These are phyloP conservation scores for Diarsia dahlii DNA, from an alignment of 2,888 invertebrate genomes.

Conservation along the genomic window DNA sequence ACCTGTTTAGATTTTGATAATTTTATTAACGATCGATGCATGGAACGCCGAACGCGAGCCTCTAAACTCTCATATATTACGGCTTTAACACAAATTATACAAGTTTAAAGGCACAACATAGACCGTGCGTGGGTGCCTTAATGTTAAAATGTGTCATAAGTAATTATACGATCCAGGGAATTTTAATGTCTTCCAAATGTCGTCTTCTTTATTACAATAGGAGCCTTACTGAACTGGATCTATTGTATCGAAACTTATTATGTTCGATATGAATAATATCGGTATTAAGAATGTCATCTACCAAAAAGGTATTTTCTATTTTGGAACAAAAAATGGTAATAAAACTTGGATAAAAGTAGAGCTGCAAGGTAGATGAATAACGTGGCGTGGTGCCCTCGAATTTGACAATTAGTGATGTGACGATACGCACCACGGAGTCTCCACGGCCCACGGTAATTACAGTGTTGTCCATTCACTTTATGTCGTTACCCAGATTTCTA, in stretches of 20 bases:
- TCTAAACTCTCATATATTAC: constrained; percentile 90
- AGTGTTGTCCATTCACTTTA: constrained; percentile 88
- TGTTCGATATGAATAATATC: constrained; percentile 78
- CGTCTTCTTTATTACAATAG: constrained; percentile 89
- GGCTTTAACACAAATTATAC: constrained; percentile 91
- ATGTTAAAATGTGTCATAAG: constrained; percentile 90
- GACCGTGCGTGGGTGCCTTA: constrained; percentile 88
- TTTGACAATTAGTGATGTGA: constrained; percentile 83
- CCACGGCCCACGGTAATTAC: constrained; percentile 84
- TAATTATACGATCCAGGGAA: constrained; percentile 90
- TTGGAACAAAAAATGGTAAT: constrained; percentile 57
- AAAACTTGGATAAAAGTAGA: constrained; percentile 63
- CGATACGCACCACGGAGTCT: constrained; percentile 86
- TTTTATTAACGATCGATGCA: constrained; percentile 90
- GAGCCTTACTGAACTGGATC: constrained; percentile 84
- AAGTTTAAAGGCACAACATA: constrained; percentile 89
- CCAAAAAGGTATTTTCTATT: constrained; percentile 42
- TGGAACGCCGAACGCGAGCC: constrained; percentile 85
- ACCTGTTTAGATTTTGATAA: constrained; percentile 91
- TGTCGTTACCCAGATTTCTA: constrained; percentile 87
- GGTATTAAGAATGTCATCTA: constrained; percentile 53
- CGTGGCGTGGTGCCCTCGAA: constrained; percentile 71
- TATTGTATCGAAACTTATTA: constrained; percentile 84
- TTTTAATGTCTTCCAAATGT: constrained; percentile 89
- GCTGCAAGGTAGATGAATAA: constrained; percentile 67